Evolutionary conservation across 2,888 invertebrate species (phyloP), one percentile per base, ranked within the genome.

Genomic region (Sialis lutaria): DNA sequence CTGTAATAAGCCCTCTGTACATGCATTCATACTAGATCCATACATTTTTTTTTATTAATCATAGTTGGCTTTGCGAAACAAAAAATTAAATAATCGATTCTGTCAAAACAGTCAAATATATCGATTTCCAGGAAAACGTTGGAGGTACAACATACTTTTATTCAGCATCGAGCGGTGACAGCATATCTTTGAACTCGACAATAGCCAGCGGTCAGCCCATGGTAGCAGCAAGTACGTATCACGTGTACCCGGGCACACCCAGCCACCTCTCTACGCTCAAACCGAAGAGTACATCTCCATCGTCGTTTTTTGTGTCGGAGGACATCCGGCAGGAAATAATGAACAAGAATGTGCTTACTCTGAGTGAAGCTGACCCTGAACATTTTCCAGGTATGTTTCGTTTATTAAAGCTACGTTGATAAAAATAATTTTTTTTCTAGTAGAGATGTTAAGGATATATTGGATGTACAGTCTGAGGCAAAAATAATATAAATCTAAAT

Each of bases 141-240:
- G 91, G 91, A 48, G 93, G 93, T 31, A 93, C 93, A 10, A 93
- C 93, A 44, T 95, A 93, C 64, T 95, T 92, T 67, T 95, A 90
- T 64, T 75, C 82, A 35, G 77, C 82, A 50, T 68, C 65, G 41
- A 65, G 72, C 50, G 75, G 45, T 34, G 51, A 51, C 13, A 49
- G 48, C 43, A 47, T 51, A 44, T 50, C 49, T 42, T 49, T 50
- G 45, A 49, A 47, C 32, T 44, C 48, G 12, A 43, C 47, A n/a
- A 50, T 45, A 5, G 46, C 55, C 46, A 49, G 40, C 4, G 37
- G 39, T 22, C 50, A 57, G 34, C 44, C 53, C 42, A 49, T 52
- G 6, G 55, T 58, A 1, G 65, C 67, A 33, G 62, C 67, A 4
- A 68, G 71, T 52, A 71, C 70, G 12, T 68, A 72, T 46, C 75